Evolutionary conservation across 30 jellyfish, hydroid and myxozoan genomes (phyloP).

Genomic region (Morbakka virulenta): DNA sequence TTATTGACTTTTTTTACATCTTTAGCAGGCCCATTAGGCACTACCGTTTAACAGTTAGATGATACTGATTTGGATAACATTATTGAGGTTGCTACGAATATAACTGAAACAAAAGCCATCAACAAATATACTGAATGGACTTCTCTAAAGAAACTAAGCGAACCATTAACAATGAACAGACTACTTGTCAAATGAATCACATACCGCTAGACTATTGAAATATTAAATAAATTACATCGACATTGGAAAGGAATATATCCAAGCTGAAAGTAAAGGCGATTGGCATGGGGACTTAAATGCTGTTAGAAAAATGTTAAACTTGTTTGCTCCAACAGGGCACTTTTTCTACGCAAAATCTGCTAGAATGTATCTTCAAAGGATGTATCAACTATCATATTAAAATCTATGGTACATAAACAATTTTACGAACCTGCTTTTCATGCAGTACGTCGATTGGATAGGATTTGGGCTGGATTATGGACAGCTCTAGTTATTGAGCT

Average conservation of each 20-base stretch:
- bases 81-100: no score
- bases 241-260: slow-evolving; percentile 43
- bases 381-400: slow-evolving; percentile 17
- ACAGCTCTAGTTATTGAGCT: slow-evolving; percentile 63
- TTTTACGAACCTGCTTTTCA: slow-evolving; percentile 47
- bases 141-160: no score
- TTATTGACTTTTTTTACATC: no score
- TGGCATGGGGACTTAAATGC: slow-evolving; percentile 61
- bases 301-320: slow-evolving; percentile 46
- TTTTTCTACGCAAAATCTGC: slow-evolving; percentile 55
- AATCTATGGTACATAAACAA: slow-evolving; percentile 42
- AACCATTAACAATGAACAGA: no score
- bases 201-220: no score
- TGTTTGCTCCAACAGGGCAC: slow-evolving; percentile 75
- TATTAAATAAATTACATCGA: no score
- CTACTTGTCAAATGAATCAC: no score
- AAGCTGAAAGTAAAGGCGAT: slow-evolving; percentile 70
- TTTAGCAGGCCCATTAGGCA: no score
- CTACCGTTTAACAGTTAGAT: no score
- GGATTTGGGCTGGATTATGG: slow-evolving; percentile 71
- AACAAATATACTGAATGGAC: no score
- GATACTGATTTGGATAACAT: no score
- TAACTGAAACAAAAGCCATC: no score
- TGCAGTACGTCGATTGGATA: slow-evolving; percentile 43
- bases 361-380: slow-evolving; percentile 43